phyloP scores from a whole-genome alignment of 1,140 invertebrate species.

The Solenopsis fugax region DNA sequence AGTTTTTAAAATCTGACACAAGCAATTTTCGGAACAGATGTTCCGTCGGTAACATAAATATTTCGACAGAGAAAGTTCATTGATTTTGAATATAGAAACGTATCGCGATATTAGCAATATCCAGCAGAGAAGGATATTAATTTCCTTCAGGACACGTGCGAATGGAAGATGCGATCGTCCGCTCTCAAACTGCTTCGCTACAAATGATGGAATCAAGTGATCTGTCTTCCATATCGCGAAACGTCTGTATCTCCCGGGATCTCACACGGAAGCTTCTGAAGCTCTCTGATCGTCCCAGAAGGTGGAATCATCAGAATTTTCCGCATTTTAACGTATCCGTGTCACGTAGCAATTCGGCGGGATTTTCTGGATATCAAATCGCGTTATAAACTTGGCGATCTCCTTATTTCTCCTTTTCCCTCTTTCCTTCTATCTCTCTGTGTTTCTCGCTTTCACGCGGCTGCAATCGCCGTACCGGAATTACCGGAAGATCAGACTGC shows the following conservation, averaged over 20 bases:
- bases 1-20: neutral
- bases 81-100: neutral
- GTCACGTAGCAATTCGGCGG: slow-evolving; percentile 57
- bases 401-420: slow-evolving; percentile 61
- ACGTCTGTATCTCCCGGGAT: slow-evolving; percentile 18
- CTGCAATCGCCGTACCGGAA: neutral
- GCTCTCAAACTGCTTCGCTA: neutral
- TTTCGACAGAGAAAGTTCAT: neutral
- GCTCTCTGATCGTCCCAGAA: neutral
- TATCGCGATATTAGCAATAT: neutral
- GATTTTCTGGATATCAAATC: slow-evolving; percentile 62
- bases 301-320: slow-evolving; percentile 7
- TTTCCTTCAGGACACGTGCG: neutral
- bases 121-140: slow-evolving; percentile 5
- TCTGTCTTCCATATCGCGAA: slow-evolving; percentile 31
- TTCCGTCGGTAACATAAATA: neutral
- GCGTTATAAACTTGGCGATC: slow-evolving; percentile 55
- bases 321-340: slow-evolving; percentile 21
- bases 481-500: slow-evolving; percentile 7
- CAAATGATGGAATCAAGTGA: slow-evolving; percentile 29
- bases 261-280: neutral
- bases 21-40: slow-evolving; percentile 10
- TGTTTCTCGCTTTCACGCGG: too few relatives aligned
- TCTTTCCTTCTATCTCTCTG: neutral
- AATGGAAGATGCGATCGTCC: neutral